Evolutionary conservation across 2,797 vertebrate species (phyloP).

Genomic region (Natrix natrix): DNA sequence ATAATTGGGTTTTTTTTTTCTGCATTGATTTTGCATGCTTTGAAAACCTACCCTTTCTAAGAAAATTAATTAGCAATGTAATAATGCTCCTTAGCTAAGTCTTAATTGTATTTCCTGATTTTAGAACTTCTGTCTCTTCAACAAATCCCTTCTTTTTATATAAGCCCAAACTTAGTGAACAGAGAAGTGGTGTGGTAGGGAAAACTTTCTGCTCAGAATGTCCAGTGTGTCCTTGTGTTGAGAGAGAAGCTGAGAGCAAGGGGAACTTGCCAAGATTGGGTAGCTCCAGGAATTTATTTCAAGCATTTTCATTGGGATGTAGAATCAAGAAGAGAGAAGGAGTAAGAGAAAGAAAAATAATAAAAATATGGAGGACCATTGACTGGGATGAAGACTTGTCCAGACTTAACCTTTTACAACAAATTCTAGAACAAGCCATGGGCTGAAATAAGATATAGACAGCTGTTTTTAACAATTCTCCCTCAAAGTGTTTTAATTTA

Average conservation of each 20-base stretch:
- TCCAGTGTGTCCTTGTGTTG: not conserved
- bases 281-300: constrained; percentile 21
- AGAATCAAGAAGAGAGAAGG: constrained; percentile 21
- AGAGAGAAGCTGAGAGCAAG: constrained; percentile 38
- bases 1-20: not conserved
- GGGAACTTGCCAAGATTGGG: not conserved
- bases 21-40: not conserved
- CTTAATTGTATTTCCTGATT: constrained; percentile 2
- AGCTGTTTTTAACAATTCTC: constrained; percentile 14
- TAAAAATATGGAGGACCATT: not conserved
- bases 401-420: not conserved
- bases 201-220: not conserved
- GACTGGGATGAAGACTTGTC: not conserved
- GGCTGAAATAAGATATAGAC: not conserved
- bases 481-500: constrained; percentile 4
- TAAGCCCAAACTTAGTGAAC: not conserved
- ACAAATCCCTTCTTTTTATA: constrained; percentile 34
- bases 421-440: constrained; percentile 28
- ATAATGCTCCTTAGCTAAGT: not conserved
- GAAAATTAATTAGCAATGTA: not conserved
- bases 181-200: not conserved
- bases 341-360: not conserved
- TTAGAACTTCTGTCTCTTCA: not conserved
- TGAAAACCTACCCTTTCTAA: not conserved
- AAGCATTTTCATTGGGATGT: constrained; percentile 21